A percentile compares a stretch with the other conserved stretches of the same genome.
These are phyloP conservation scores for Platygyra sinensis DNA, from an alignment of 64 coral and sea anemone species.

Conservation along the genomic window DNA sequence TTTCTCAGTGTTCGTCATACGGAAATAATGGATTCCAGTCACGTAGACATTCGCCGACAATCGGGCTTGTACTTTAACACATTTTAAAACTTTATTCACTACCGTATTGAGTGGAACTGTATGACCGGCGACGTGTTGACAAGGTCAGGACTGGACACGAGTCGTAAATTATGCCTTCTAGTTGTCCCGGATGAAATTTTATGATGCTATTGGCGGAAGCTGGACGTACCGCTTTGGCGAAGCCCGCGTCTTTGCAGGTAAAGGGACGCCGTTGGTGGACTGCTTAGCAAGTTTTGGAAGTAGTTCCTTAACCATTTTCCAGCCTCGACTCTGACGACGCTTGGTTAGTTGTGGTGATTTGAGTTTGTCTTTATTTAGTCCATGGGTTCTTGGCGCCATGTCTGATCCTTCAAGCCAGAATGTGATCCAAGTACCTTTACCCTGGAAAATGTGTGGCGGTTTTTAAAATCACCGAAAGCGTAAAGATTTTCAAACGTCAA, in stretches of 20 bases:
- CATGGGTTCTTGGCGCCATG: background rate
- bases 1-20: too few relatives aligned
- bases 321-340: slow-evolving; percentile 6
- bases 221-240: background rate
- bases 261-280: background rate
- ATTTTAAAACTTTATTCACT: too few relatives aligned
- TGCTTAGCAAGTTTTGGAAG: slow-evolving; percentile 47
- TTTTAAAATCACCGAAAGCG: background rate
- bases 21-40: too few relatives aligned
- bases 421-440: slow-evolving; percentile 72
- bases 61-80: too few relatives aligned
- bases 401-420: slow-evolving; percentile 61
- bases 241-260: background rate
- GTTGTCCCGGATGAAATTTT: background rate
- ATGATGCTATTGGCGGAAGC: slow-evolving; percentile 38
- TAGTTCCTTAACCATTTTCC: slow-evolving; percentile 53
- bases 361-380: slow-evolving; percentile 12
- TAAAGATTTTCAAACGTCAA: too few relatives aligned
- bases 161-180: background rate
- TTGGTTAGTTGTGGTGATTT: background rate
- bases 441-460: slow-evolving; percentile 10
- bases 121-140: background rate
- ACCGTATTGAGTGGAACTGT: background rate
- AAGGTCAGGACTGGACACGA: background rate
- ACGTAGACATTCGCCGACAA: too few relatives aligned